Evolutionary conservation across 2,888 invertebrate genomes (phyloP).

Genomic region (Agrypnus murinus): DNA sequence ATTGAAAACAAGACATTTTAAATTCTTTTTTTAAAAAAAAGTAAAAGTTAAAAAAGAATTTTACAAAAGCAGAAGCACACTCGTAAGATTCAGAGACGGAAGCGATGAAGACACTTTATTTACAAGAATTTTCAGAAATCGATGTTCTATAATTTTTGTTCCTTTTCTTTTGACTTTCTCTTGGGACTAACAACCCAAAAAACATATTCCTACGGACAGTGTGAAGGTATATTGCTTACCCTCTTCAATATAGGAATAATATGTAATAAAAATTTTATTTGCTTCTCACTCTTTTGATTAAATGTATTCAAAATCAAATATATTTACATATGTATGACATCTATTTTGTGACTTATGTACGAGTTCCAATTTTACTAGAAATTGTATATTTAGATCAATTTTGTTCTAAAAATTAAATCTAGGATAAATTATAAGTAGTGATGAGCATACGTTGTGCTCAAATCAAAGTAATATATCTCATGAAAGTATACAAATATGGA

Average conservation of each 20-base stretch:
- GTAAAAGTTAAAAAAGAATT: no score
- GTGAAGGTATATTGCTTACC: background rate
- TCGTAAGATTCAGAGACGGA: background rate
- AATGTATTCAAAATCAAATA: no score
- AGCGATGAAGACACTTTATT: slow-evolving; percentile 4
- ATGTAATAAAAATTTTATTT: background rate
- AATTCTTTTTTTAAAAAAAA: background rate
- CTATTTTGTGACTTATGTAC: no score
- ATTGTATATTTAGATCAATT: no score
- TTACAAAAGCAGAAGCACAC: background rate
- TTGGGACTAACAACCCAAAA: slow-evolving; percentile 2
- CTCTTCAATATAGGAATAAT: background rate
- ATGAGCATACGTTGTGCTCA: no score
- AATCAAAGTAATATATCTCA: no score
- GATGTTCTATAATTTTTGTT: slow-evolving; percentile 10
- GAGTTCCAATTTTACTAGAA: no score
- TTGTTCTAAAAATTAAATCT: no score
- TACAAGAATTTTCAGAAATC: slow-evolving; percentile 4
- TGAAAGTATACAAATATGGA: no score
- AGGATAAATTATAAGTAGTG: no score
- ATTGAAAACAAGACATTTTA: slow-evolving; percentile 7
- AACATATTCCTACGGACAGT: background rate
- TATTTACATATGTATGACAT: no score
- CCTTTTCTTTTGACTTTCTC: background rate
- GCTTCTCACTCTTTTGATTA: no score